Percentiles rank a stretch among this genome's conserved stretches.
phyloP scores from a whole-genome alignment of 2,888 invertebrate genomes.

The Hartigia nigra region DNA sequence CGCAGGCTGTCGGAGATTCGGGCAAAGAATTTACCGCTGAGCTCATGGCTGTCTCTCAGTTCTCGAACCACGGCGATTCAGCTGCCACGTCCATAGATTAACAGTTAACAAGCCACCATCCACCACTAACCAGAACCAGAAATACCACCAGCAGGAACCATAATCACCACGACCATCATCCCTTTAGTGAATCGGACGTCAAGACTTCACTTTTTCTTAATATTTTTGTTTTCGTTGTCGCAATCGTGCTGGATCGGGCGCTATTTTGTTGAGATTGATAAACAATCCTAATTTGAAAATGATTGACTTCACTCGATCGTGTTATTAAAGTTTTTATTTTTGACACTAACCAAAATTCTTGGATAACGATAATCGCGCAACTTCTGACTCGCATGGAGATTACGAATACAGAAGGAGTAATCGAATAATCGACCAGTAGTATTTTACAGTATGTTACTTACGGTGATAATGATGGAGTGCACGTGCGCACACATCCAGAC shows the following conservation, averaged over 20 bases:
- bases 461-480: background rate
- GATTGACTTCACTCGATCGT: background rate
- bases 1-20: constrained; percentile 17
- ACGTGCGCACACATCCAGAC: background rate
- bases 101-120: background rate
- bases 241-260: background rate
- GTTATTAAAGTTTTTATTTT: background rate
- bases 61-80: constrained; percentile 13
- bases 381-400: background rate
- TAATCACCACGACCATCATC: background rate
- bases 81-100: constrained; percentile 3
- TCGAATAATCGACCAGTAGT: background rate
- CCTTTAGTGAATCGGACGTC: background rate
- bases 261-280: background rate
- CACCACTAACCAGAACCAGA: background rate
- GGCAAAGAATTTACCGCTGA: constrained; percentile 11
- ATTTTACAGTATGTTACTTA: background rate
- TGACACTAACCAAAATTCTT: background rate
- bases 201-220: background rate
- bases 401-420: background rate
- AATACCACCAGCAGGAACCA: background rate
- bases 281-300: background rate
- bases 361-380: background rate
- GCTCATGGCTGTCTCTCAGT: constrained; percentile 15
- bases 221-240: background rate